Evolutionary conservation across 1,140 invertebrate species (phyloP).

Genomic region (Vollenhovia emeryi): DNA sequence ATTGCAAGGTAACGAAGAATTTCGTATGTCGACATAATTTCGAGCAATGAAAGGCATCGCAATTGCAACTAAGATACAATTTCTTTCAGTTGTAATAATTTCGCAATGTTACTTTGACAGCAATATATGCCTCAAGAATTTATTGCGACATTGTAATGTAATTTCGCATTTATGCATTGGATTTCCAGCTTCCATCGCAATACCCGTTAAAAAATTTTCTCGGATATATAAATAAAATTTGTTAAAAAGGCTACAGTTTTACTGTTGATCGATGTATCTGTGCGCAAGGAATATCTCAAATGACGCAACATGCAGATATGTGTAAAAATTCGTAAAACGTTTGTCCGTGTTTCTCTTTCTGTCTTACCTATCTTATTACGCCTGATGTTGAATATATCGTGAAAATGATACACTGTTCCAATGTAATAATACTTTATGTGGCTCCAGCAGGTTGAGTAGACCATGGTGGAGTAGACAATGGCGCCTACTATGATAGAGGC

Average conservation of each 20-base stretch:
- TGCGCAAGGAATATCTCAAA: slow-evolving; percentile 35
- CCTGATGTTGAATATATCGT: not conserved
- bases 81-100: not conserved
- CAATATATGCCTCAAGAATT: not conserved
- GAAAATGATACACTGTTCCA: not conserved
- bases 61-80: not conserved
- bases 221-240: not conserved
- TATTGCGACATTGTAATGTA: no score
- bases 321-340: not conserved
- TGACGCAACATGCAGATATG: no score
- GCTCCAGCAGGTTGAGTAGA: not conserved
- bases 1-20: not conserved
- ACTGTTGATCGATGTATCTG: not conserved
- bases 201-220: not conserved
- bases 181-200: no score
- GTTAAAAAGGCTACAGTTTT: not conserved
- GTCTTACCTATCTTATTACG: slow-evolving; percentile 57
- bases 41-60: not conserved
- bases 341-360: not conserved
- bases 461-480: no score
- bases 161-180: no score
- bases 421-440: not conserved
- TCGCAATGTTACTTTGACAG: not conserved
- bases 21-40: not conserved
- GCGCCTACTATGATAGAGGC: not conserved